phyloP scores from a whole-genome alignment of 2,888 invertebrate species.

The Drosophila anomelani region DNA sequence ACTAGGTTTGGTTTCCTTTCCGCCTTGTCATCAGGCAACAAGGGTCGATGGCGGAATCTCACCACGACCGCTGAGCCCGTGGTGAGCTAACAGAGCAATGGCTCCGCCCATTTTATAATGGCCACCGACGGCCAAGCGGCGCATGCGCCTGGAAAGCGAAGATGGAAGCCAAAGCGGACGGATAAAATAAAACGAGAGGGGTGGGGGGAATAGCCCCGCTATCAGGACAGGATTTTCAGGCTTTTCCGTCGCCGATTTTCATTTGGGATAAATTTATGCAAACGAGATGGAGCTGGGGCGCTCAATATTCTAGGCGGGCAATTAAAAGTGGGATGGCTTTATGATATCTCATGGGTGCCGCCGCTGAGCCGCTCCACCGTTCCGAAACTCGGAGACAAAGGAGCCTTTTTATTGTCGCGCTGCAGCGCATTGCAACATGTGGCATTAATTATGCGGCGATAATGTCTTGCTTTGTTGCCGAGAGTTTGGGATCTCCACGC shows the following conservation, averaged over 20 bases:
- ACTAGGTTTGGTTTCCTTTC: constrained; percentile 6
- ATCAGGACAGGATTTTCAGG: constrained; percentile 52
- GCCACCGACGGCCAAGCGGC: constrained; percentile 68
- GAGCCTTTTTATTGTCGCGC: constrained; percentile 63
- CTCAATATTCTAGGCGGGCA: constrained; percentile 69
- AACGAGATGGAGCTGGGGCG: constrained; percentile 53
- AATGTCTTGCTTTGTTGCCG: constrained; percentile 75
- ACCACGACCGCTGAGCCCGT: constrained; percentile 63
- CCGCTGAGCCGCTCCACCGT: constrained; percentile 20
- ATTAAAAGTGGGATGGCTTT: constrained; percentile 76
- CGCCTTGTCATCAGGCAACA: constrained; percentile 29
- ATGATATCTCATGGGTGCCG: constrained; percentile 64
- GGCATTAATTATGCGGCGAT: constrained; percentile 80
- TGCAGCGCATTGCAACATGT: constrained; percentile 72
- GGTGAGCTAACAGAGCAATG: constrained; percentile 48
- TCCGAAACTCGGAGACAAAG: constrained; percentile 24
- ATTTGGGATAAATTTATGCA: constrained; percentile 74
- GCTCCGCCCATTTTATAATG: constrained; percentile 84
- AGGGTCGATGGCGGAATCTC: constrained; percentile 56
- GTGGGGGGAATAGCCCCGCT: constrained; percentile 20
- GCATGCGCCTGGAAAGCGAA: constrained; percentile 68
- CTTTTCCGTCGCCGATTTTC: constrained; percentile 71
- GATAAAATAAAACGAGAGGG: constrained; percentile 24
- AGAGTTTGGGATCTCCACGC: constrained; percentile 53
- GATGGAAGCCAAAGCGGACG: constrained; percentile 52